Percentiles rank a stretch among this genome's conserved stretches.
phyloP scores from a whole-genome alignment of 2,888 invertebrate species.

The Mythimna lalbum region DNA sequence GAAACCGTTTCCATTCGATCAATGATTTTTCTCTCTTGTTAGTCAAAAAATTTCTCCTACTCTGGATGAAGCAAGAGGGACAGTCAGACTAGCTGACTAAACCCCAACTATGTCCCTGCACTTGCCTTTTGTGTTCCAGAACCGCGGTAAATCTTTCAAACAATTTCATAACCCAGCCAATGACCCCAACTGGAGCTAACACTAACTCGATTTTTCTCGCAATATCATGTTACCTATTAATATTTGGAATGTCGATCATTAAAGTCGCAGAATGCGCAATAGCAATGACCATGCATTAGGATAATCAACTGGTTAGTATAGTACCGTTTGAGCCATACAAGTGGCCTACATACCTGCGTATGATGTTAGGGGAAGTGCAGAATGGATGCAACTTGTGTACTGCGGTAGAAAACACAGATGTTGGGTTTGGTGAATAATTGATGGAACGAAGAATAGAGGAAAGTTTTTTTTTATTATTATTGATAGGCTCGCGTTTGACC shows the following conservation, averaged over 20 bases:
- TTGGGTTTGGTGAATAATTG: not conserved
- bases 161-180: not conserved
- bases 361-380: conserved; percentile 37
- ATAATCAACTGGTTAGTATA: conserved; percentile 53
- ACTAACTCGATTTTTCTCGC: conserved; percentile 25
- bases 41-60: too few species aligned
- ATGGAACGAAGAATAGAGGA: not conserved
- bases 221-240: conserved; percentile 25
- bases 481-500: too few species aligned
- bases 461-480: too few species aligned
- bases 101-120: too few species aligned
- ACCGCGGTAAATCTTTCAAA: too few species aligned
- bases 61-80: too few species aligned
- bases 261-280: conserved; percentile 39
- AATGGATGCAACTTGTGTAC: conserved; percentile 31
- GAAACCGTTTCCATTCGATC: not conserved
- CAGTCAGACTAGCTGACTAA: too few species aligned
- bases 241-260: conserved; percentile 40
- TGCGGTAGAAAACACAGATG: not conserved
- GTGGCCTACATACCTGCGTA: conserved; percentile 50
- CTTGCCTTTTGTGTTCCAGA: too few species aligned
- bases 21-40: not conserved
- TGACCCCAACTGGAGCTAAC: conserved; percentile 18
- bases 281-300: conserved; percentile 46
- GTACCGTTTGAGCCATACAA: conserved; percentile 53